phyloP scores from a whole-genome alignment of 2,888 invertebrate species.

The Sthenelais limicola region DNA sequence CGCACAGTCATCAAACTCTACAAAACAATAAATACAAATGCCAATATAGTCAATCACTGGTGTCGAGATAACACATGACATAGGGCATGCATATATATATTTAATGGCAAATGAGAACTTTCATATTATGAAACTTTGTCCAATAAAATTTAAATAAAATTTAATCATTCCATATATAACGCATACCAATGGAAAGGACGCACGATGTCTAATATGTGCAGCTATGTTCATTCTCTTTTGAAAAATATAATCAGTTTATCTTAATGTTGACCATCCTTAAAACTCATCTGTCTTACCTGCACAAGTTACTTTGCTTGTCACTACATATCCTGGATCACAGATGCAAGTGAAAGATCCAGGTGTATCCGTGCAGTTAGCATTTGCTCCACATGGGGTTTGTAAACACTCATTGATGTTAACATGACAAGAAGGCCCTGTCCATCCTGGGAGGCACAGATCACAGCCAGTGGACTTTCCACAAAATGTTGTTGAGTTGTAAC shows the following conservation, averaged over 20 bases:
- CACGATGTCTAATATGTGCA: too few species aligned
- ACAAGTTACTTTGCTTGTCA: conserved; percentile 51
- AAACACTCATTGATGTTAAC: conserved; percentile 5
- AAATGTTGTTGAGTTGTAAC: background rate
- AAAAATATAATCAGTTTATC: too few species aligned
- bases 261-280: too few species aligned
- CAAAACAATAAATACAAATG: background rate
- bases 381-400: conserved; percentile 10
- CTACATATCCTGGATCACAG: conserved; percentile 51
- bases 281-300: conserved; percentile 52
- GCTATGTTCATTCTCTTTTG: too few species aligned
- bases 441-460: background rate
- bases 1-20: conserved; percentile 17
- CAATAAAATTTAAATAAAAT: too few species aligned
- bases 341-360: conserved; percentile 51
- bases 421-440: conserved; percentile 1
- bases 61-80: too few species aligned
- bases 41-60: too few species aligned
- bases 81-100: too few species aligned
- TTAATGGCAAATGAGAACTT: too few species aligned
- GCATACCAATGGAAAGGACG: too few species aligned
- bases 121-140: too few species aligned
- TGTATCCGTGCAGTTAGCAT: conserved; percentile 48
- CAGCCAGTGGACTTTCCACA: conserved; percentile 3
- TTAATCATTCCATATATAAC: too few species aligned